A percentile compares a stretch with the other conserved stretches of the same genome.
These are phyloP conservation scores for Doryteuthis pealeii DNA, from an alignment of 1,140 invertebrate species.

Conservation along the genomic window DNA sequence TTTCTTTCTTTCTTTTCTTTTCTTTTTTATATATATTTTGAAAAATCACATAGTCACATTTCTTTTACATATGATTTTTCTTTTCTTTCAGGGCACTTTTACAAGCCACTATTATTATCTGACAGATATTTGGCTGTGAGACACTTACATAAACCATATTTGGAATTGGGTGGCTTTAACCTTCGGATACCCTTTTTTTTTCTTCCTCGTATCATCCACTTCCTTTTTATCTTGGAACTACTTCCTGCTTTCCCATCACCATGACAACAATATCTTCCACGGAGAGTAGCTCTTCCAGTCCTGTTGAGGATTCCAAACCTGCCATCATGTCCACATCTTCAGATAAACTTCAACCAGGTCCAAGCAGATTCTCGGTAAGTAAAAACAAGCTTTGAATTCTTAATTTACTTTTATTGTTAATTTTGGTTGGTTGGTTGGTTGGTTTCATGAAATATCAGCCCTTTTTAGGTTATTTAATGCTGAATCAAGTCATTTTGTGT, in stretches of 20 bases:
- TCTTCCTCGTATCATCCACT: constrained; percentile 33
- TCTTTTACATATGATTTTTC: too few relatives aligned
- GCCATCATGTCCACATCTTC: neutral
- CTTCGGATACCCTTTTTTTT: constrained; percentile 35
- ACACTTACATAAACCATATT: neutral
- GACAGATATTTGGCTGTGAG: too few relatives aligned
- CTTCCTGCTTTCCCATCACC: constrained; percentile 24
- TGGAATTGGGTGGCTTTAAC: constrained; percentile 17
- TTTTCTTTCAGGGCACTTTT: too few relatives aligned
- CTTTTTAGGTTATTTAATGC: too few relatives aligned
- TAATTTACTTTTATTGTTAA: too few relatives aligned
- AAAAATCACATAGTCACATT: too few relatives aligned
- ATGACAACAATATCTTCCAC: neutral
- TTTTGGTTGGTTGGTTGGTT: too few relatives aligned
- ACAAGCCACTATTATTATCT: too few relatives aligned
- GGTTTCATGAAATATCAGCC: too few relatives aligned
- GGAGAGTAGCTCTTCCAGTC: neutral
- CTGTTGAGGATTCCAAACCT: neutral
- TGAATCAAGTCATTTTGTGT: too few relatives aligned
- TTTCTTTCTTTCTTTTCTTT: too few relatives aligned
- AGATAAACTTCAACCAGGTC: neutral
- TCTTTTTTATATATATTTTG: too few relatives aligned
- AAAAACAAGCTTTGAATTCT: neutral
- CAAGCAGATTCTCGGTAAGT: constrained; percentile 1
- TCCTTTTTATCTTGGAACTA: constrained; percentile 27